Base-by-base conservation (phyloP, 2,113 vertebrate species). In the Harpagus bidentatus region DNA sequence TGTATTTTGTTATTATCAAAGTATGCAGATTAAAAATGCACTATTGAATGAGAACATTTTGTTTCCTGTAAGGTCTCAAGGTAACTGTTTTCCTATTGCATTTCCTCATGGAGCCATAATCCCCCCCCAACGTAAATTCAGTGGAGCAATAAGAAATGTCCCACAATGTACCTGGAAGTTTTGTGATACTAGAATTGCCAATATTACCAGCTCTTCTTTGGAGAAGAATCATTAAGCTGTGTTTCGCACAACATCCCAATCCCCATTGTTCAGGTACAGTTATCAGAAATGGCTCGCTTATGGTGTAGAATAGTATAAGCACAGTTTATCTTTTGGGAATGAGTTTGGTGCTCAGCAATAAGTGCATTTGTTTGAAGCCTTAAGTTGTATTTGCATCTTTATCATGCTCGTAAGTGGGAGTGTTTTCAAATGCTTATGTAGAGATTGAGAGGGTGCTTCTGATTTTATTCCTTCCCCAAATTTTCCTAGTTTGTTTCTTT, bases 81-180 rank as follows among this genome's bases (percentile, higher is more conserved):
- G 29, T 56, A 66, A 22, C 50, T 32, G 12, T 55, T 87, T 62
- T 73, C 16, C 22, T 45, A 2, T 34, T 86, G 31, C 2, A 3
- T 47, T 76, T 91, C 45, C 31, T 77, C 23, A 36, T 66, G 65
- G 45, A 65, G 31, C 63, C 22, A 36, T 50, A 63, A 10, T 2
- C 2, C 6, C 8, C 22, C 17, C 8, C 13, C 45, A 38, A 2
- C 1, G 0, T 29, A 58, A 71, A 10, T 19, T n/a, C 23, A 82
- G 22, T 1, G 0, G 16, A 72, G 28, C 71, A 91, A 43, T 19
- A 55, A 43, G 58, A 58, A 70, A 23, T 16, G 14, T 53, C 52
- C 22, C 40, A 43, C 26, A 61, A 29, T n/a, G n/a, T n/a, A 72
- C 32, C 40, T 78, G n/a, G 14, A 73, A n/a, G 11, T 50, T 78